Evolutionary conservation across 2,113 vertebrate species (phyloP), one percentile per base, ranked within the genome.

Genomic region (Lycocorax pyrrhopterus): DNA sequence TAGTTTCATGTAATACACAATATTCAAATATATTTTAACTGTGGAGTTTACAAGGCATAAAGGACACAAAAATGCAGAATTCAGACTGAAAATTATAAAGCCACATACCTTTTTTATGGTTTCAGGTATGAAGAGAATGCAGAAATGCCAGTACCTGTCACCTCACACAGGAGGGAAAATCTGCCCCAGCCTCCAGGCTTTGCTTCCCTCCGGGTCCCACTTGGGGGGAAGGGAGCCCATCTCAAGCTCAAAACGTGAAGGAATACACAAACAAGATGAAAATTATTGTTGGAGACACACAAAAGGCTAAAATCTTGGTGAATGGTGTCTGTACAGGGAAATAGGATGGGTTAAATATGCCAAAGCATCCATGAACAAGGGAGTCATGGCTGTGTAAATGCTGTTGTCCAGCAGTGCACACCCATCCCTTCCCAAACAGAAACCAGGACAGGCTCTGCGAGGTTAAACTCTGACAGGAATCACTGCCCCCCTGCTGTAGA

Each of bases 91-190:
- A 87, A 82, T 81, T 62, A 39, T 26, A 73, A 76, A 87, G 58
- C 39, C 53, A 59, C 43, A 26, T 22, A 6, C 21, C 22, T 69
- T 59, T 75, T 49, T 66, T 20, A 88, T n/a, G 58, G 82, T 83
- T 14, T 6, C 41, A 37, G 44, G 58, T 47, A 91, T 46, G 84
- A 87, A 49, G 49, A 91, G 79, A 88, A 78, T 69, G 90, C 75
- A 93, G 85, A 95, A 87, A 77, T 72, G 53, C 87, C 79, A 78
- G 81, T n/a, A 87, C 20, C 47, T 79, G 74, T 47, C 89, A 91
- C 72, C 68, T 92, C 46, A 29, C 5, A 6, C 2, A 37, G 43
- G 7, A 35, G 33, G 30, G 35, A 74, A 69, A 64, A 84, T 44
- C 52, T 69, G 87, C 47, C 41, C 52, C 67, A 59, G 73, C 16